Evolutionary conservation across 2,797 vertebrate genomes (phyloP), one percentile per base, ranked within the genome.

Genomic region (Petrocephalus sullivani): DNA sequence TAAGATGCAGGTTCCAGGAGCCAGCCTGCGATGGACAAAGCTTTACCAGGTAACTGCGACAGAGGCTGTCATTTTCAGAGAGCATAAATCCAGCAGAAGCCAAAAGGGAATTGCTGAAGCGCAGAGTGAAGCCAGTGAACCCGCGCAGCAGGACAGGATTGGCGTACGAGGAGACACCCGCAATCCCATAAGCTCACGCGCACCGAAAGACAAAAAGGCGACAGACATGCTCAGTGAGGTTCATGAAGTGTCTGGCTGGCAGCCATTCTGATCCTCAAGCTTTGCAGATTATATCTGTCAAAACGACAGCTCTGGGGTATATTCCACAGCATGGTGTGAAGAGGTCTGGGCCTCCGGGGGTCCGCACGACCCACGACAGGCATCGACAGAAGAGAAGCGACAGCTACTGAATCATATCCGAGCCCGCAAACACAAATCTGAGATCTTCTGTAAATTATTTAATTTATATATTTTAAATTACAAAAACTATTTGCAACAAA

Each of bases 301-400:
- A 64, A 88, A 67, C 64, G 81, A 82, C 87, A 51, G 81, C 87
- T 71, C 87, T 56, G 51, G 46, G n/a, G 46, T 8, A 23, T 28
- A 67, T 60, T 67, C 28, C 8, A 7, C 51, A 1, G 81, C 2
- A 19, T 41, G 54, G 81, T 23, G 87, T 33, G 58, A 71, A 84
- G 33, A 75, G 87, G 58, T 84, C 60, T 57, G 58, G 46, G 54
- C 51, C 49, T 71, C 46, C 14, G 61, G 19, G 21, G 9, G 46
- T 33, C 37, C 16, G 51, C 56, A n/a, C 3, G n/a, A 60, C 33
- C 57, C 6, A 0, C 1, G 9, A n/a, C 12, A 33, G 7, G 12
- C 23, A 57, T 57, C 23, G 1, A 19, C 51, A 78, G 37, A 1
- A 21, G 16, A n/a, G 6, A n/a, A n/a, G 21, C 1, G 5, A 23